phyloP scores from a whole-genome alignment of 1,140 invertebrate species.

The Medauroidea extradentata region DNA sequence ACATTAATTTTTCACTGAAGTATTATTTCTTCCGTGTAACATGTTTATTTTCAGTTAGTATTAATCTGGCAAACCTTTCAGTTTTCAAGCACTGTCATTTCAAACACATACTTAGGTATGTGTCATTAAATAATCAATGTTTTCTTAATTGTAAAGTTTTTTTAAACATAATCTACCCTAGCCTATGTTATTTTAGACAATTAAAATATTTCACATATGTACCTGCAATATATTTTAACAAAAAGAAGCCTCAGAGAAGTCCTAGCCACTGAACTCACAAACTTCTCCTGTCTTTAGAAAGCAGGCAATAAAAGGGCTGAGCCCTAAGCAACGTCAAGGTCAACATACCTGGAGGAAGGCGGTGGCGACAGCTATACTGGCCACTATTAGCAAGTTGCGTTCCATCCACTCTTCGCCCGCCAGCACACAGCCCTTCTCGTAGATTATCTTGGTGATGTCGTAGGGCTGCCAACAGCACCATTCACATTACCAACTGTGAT shows the following conservation, averaged over 20 bases:
- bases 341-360: slow-evolving; percentile 86
- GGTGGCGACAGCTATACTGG: slow-evolving; percentile 73
- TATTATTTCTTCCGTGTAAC: no score
- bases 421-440: slow-evolving; percentile 90
- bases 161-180: background rate
- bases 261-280: background rate
- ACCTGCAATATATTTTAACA: no score
- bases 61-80: no score
- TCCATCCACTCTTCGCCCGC: slow-evolving; percentile 93
- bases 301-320: no score
- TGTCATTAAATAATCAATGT: background rate
- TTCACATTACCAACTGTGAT: background rate
- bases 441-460: slow-evolving; percentile 77
- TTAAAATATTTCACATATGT: no score
- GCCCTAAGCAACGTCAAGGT: no score
- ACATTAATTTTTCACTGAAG: no score
- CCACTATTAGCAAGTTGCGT: slow-evolving; percentile 87
- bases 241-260: slow-evolving; percentile 23
- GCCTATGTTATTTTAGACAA: no score
- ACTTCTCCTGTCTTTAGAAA: background rate
- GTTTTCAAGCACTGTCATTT: no score
- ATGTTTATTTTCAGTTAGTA: no score
- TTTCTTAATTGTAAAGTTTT: background rate
- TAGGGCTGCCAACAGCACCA: slow-evolving; percentile 51
- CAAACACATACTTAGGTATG: no score